Evolutionary conservation across 2,797 vertebrate species (phyloP).

Genomic region (Melanotaenia boesemani): DNA sequence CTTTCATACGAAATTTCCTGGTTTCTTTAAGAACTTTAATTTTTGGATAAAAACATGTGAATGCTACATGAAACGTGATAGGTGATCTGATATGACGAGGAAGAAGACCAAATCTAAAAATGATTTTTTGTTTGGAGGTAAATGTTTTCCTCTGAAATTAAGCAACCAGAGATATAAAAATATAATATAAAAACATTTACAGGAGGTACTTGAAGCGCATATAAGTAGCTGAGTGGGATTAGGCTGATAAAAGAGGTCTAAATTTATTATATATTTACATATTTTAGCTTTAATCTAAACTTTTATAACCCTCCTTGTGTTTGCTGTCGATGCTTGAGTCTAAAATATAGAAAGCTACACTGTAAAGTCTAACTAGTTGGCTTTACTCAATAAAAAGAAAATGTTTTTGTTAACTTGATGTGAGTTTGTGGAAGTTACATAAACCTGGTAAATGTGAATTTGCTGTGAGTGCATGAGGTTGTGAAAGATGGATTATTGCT

Average conservation of each 20-base stretch:
- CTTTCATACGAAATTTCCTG: neutral
- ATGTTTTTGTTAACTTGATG: too few species aligned
- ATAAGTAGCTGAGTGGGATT: neutral
- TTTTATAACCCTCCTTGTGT: neutral
- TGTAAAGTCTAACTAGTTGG: too few species aligned
- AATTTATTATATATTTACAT: neutral
- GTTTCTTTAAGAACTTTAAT: neutral
- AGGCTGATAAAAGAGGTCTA: neutral
- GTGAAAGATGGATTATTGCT: too few species aligned
- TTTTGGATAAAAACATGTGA: slow-evolving; percentile 1
- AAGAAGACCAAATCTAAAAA: neutral
- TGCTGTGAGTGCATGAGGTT: too few species aligned
- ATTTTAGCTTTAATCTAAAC: neutral
- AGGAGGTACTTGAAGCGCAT: neutral
- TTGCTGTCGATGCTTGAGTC: neutral
- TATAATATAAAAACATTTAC: neutral
- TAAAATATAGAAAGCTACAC: too few species aligned
- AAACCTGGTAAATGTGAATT: too few species aligned
- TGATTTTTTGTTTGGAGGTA: neutral
- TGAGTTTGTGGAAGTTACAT: too few species aligned
- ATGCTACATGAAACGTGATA: neutral
- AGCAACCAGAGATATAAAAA: neutral
- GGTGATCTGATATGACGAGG: neutral
- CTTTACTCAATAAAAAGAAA: too few species aligned
- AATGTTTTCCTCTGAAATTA: neutral